A percentile compares a stretch with the other conserved stretches of the same genome.
These are phyloP conservation scores for Lepas anatifera DNA, from an alignment of 2,888 invertebrate genomes.

Conservation along the genomic window DNA sequence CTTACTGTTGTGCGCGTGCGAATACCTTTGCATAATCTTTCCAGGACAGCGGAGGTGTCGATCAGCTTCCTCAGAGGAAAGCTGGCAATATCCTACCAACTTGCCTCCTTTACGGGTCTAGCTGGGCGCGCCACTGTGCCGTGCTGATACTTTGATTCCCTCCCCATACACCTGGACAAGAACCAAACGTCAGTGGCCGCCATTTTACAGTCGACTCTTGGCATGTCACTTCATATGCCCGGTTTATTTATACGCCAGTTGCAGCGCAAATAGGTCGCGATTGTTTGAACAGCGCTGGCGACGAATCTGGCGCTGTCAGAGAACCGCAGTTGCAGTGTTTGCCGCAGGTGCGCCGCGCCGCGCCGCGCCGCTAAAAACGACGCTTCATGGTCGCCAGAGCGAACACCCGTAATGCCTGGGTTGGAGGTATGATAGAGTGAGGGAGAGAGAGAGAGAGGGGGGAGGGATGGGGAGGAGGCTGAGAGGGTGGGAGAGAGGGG, in stretches of 20 bases:
- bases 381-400: too few relatives aligned
- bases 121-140: not conserved
- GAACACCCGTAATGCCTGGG: too few relatives aligned
- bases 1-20: too few relatives aligned
- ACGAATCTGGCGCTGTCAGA: not conserved
- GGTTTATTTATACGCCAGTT: not conserved
- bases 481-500: not conserved
- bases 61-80: too few relatives aligned
- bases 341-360: not conserved
- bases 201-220: not conserved
- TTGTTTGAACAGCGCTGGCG: not conserved
- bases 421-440: too few relatives aligned
- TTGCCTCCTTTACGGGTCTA: too few relatives aligned
- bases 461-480: not conserved
- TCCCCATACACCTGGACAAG: not conserved
- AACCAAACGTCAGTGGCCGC: not conserved
- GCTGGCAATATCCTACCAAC: too few relatives aligned
- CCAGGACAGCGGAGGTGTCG: too few relatives aligned
- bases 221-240: not conserved
- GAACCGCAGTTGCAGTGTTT: not conserved
- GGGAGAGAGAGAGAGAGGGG: not conserved
- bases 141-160: not conserved
- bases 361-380: too few relatives aligned
- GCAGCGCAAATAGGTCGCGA: conserved; percentile 1
- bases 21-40: too few relatives aligned